Percentiles rank a stretch among this genome's conserved stretches.
phyloP scores from a whole-genome alignment of 2,113 vertebrate genomes.

The Leptobrachium ailaonicum region DNA sequence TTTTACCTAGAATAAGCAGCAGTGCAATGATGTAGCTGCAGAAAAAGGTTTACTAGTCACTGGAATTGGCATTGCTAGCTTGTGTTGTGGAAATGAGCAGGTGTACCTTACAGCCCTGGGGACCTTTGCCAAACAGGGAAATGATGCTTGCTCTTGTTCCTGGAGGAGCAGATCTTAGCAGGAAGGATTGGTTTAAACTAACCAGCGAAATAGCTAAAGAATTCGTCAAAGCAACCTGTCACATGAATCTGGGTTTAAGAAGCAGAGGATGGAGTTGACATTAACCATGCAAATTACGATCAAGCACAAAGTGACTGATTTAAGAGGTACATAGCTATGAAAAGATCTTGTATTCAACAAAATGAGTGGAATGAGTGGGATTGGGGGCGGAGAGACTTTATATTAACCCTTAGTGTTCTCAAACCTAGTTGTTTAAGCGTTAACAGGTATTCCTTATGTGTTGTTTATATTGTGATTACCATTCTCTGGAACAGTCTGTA shows the following conservation, averaged over 20 bases:
- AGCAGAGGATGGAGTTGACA: conserved; percentile 6
- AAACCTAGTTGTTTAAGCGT: background rate
- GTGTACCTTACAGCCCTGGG: background rate
- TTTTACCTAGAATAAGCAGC: too few relatives aligned
- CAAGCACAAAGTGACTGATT: conserved; percentile 4
- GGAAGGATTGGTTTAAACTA: conserved; percentile 13
- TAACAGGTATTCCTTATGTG: too few relatives aligned
- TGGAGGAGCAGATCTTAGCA: conserved; percentile 3
- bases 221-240: conserved; percentile 12
- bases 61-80: background rate
- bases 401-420: background rate
- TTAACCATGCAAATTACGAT: conserved; percentile 4
- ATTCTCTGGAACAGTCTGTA: too few relatives aligned
- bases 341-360: background rate
- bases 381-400: background rate
- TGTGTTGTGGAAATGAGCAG: background rate
- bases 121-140: background rate
- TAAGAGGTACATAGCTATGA: background rate
- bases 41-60: too few relatives aligned
- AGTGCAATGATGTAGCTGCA: too few relatives aligned
- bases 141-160: background rate
- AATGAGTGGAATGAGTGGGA: background rate
- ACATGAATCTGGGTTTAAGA: background rate
- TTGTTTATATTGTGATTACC: too few relatives aligned
- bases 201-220: background rate